phyloP scores from a whole-genome alignment of 2,797 vertebrate species.

The Melanotaenia parkinsoni region DNA sequence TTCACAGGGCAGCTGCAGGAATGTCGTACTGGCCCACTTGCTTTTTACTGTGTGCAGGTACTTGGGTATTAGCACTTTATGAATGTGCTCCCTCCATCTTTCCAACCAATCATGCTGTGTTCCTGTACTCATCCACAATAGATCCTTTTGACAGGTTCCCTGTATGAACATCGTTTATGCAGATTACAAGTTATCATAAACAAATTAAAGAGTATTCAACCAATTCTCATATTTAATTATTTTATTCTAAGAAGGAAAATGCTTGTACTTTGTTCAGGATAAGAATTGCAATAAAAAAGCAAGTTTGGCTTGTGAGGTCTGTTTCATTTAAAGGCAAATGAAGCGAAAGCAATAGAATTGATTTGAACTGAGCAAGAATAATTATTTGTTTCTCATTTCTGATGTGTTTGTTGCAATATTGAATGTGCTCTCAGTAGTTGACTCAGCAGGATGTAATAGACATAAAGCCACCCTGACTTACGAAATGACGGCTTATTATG shows the following conservation, averaged over 20 bases:
- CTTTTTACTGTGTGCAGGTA: neutral
- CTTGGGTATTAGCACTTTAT: neutral
- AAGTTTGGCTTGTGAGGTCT: neutral
- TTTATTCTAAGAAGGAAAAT: neutral
- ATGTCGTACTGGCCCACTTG: conserved; percentile 41
- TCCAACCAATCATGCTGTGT: conserved; percentile 37
- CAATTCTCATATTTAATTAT: conserved; percentile 3
- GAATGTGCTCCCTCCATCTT: conserved; percentile 20
- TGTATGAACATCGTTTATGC: conserved; percentile 2
- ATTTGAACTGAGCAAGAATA: neutral
- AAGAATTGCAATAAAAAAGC: neutral
- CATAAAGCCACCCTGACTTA: conserved; percentile 37
- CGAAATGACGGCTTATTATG: conserved; percentile 56
- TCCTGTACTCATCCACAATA: conserved; percentile 9
- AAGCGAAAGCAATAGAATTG: neutral
- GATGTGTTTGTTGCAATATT: neutral
- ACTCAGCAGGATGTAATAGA: conserved; percentile 31
- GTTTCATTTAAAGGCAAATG: conserved; percentile 1
- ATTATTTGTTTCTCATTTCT: conserved; percentile 14
- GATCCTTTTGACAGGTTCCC: neutral
- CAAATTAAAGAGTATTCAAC: too few relatives aligned
- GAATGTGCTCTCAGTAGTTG: conserved; percentile 3
- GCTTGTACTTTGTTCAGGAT: neutral
- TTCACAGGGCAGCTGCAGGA: conserved; percentile 47
- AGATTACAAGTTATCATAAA: conserved; percentile 22